Evolutionary conservation across 2,888 invertebrate genomes (phyloP).

Genomic region (Scaptomyza flava): DNA sequence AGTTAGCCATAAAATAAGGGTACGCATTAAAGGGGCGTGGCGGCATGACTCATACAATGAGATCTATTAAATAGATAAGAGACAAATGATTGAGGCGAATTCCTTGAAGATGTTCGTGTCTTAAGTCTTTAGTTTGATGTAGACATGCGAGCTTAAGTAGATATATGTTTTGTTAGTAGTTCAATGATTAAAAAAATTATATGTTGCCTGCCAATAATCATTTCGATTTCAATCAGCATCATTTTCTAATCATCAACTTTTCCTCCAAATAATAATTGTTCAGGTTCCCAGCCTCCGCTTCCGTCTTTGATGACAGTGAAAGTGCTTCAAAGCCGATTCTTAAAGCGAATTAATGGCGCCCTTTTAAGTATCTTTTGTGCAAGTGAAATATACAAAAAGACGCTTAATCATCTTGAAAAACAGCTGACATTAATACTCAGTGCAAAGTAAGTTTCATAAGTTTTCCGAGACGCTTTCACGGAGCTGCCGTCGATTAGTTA

Average conservation of each 20-base stretch:
- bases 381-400: slow-evolving; percentile 38
- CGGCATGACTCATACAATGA: slow-evolving; percentile 38
- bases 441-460: slow-evolving; percentile 56
- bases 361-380: slow-evolving; percentile 37
- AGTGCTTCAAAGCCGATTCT: slow-evolving; percentile 63
- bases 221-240: slow-evolving; percentile 50
- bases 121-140: slow-evolving; percentile 37
- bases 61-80: slow-evolving; percentile 48
- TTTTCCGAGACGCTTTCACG: slow-evolving; percentile 72
- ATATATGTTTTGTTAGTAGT: slow-evolving; percentile 19
- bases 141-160: too few species aligned
- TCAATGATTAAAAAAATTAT: slow-evolving; percentile 59
- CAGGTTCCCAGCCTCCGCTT: slow-evolving; percentile 44
- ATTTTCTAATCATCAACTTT: slow-evolving; percentile 71
- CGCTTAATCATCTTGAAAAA: slow-evolving; percentile 73
- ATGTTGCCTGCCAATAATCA: slow-evolving; percentile 32
- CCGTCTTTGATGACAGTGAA: slow-evolving; percentile 56
- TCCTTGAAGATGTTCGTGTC: slow-evolving; percentile 40
- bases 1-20: slow-evolving; percentile 40
- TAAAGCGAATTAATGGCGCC: slow-evolving; percentile 62
- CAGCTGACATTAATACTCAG: slow-evolving; percentile 69
- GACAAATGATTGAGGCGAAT: slow-evolving; percentile 20
- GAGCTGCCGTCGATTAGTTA: slow-evolving; percentile 73
- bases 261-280: slow-evolving; percentile 27
- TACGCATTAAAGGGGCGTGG: slow-evolving; percentile 42